Conservation (phyloP, 2,888 invertebrate species). For the Pristionchus maxplancki region DNA sequence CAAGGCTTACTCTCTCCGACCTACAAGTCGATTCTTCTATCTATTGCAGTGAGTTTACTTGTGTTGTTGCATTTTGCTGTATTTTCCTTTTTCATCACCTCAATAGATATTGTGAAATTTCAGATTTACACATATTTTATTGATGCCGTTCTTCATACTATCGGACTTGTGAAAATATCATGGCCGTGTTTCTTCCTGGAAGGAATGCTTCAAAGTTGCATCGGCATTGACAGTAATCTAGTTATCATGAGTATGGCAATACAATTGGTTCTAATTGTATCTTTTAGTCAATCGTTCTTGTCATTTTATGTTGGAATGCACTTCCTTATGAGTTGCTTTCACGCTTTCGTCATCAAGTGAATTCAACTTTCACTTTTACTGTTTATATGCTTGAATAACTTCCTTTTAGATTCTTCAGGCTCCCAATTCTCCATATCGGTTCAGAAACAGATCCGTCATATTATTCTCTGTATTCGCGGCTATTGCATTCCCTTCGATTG, state of each 20-base stretch:
- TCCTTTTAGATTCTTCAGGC: not conserved
- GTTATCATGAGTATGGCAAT: not conserved
- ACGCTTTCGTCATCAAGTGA: not conserved
- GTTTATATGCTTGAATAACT: not conserved
- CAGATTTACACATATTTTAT: not conserved
- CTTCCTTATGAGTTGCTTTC: not conserved
- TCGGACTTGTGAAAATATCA: not conserved
- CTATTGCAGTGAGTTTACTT: not conserved
- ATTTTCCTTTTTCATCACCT: too few relatives aligned
- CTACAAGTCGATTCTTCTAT: not conserved
- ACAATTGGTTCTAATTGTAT: not conserved
- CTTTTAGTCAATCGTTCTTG: not conserved
- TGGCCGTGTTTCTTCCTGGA: not conserved
- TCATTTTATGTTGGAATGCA: not conserved
- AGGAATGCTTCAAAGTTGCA: not conserved
- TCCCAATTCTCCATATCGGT: not conserved
- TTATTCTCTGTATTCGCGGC: not conserved
- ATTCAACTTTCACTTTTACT: not conserved
- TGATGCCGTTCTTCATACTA: not conserved
- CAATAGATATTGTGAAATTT: not conserved
- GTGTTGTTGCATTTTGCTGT: too few relatives aligned
- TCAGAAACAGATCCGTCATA: not conserved
- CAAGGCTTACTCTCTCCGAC: not conserved
- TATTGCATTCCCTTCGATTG: not conserved
- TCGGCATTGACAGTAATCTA: not conserved